These are phyloP conservation scores for Porites cylindrica DNA, from an alignment of 92 coral and sea anemone species.

Conservation along the genomic window DNA sequence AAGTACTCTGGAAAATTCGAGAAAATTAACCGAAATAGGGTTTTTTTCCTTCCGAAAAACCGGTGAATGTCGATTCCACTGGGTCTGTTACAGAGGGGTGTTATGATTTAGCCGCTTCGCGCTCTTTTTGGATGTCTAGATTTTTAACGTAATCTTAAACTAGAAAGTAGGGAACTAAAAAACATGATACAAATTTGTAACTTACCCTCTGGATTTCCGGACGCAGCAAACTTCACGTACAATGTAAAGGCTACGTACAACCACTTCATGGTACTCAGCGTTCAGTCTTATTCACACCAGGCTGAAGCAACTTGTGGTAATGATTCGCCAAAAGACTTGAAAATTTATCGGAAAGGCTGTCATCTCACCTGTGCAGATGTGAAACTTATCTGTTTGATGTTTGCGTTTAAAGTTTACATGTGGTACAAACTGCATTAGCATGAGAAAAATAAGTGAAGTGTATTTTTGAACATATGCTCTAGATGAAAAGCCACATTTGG, in stretches of 20 bases:
- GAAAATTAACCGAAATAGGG: too few species aligned
- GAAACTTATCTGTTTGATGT: background rate
- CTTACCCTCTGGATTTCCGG: constrained; percentile 65
- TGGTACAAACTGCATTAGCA: background rate
- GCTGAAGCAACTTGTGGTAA: background rate
- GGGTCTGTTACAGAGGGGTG: too few species aligned
- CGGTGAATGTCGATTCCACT: too few species aligned
- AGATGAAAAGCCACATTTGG: background rate
- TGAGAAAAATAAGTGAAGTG: background rate
- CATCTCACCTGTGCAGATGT: constrained; percentile 30
- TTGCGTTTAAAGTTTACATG: background rate
- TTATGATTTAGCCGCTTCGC: too few species aligned
- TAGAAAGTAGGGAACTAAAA: too few species aligned
- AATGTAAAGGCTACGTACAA: constrained; percentile 22
- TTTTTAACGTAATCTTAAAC: too few species aligned
- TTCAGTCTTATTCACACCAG: background rate
- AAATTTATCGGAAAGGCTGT: constrained; percentile 1
- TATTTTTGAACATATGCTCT: background rate
- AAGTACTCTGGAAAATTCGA: too few species aligned
- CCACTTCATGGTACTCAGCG: constrained; percentile 58
- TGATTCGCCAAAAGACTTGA: background rate
- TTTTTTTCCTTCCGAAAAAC: too few species aligned
- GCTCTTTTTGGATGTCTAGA: too few species aligned
- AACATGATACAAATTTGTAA: background rate
- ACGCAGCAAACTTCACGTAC: constrained; percentile 31